Base-by-base conservation (phyloP, 2,113 vertebrate species). In the Myotis brandtii region DNA sequence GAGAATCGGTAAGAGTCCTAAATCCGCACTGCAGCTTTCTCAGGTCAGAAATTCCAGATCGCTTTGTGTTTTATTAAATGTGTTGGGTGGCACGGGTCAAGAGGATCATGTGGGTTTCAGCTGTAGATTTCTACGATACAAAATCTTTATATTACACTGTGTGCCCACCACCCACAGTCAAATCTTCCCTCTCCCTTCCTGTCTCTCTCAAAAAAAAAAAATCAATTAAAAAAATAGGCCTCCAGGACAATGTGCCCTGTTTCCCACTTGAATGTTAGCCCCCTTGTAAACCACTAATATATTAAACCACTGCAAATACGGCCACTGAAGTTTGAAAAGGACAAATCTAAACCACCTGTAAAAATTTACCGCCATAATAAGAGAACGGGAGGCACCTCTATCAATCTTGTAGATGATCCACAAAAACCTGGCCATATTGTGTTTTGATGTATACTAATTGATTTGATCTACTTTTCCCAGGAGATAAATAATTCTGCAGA, bases 381-480 rank as follows among this genome's bases (percentile, higher is more conserved):
- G 96, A 95, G 48, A 46, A 64, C 14, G 86, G 12, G 77, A 83
- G n/a, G 9, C 50, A 50, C 21, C 77, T 88, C 94, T 62, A 95
- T 96, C 91, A 75, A n/a, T 93, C 93, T 91, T 52, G 34, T 23
- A 76, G 66, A 90, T 86, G 77, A 94, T 48, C 82, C 91, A 89
- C 77, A 89, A 91, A 94, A 92, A 82, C 94, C 77, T 88, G 72
- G 92, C 77, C 93, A 85, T 86, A 56, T 59, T 93, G 90, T 96
- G 84, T 87, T 95, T 75, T 87, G 84, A 83, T 94, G 66, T 72
- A 87, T 30, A 81, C 92, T 95, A 92, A 97, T 86, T 93, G 84
- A 90, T 82, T 73, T 92, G 59, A 89, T 93, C 86, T 83, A 80
- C 70, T 86, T 96, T 95, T 82, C 84, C 90, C 86, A 86, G 81